Evolutionary conservation across 2,797 vertebrate genomes (phyloP).

Genomic region (Spizella passerina): DNA sequence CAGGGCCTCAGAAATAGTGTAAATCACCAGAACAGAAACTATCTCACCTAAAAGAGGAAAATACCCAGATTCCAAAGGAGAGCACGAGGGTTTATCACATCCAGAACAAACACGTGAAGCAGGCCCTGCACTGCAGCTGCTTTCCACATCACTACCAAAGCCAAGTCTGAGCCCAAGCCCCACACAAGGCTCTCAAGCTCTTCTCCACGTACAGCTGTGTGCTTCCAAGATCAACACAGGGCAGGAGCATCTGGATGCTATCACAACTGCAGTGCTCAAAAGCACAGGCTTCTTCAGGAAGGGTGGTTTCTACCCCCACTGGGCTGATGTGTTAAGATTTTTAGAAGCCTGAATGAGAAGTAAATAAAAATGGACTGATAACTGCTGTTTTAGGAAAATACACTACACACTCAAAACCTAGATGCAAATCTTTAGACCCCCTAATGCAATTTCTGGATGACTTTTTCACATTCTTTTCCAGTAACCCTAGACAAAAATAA

Average conservation of each 20-base stretch:
- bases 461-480: neutral
- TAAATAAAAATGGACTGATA: neutral
- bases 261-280: neutral
- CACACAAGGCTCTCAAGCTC: neutral
- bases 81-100: neutral
- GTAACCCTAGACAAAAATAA: neutral
- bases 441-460: neutral
- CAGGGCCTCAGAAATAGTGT: neutral
- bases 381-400: neutral
- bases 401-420: fast-evolving
- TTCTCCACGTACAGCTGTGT: fast-evolving
- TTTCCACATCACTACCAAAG: neutral
- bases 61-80: neutral
- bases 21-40: neutral
- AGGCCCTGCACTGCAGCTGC: neutral
- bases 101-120: neutral
- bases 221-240: neutral
- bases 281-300: neutral
- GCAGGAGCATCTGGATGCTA: neutral
- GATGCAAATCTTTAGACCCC: neutral
- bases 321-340: neutral
- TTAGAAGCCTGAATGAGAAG: neutral
- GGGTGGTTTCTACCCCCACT: fast-evolving
- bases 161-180: neutral
- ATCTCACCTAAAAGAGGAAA: neutral